phyloP scores from a whole-genome alignment of 2,113 vertebrate genomes.

The Terrapene triunguis region DNA sequence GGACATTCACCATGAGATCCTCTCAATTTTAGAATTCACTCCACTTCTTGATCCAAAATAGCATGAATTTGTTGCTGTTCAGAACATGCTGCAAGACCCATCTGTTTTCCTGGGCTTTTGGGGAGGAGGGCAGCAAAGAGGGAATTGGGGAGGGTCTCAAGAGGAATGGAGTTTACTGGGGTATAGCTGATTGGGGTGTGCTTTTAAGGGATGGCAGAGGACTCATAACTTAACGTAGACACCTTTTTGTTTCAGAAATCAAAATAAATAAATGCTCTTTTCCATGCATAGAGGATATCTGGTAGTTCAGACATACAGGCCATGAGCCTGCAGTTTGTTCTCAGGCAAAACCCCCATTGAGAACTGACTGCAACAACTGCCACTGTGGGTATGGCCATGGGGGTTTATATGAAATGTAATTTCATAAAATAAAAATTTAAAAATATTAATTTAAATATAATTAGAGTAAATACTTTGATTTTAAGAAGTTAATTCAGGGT shows the following conservation, averaged over 20 bases:
- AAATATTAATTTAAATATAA: slow-evolving; percentile 29
- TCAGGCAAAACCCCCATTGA: background rate
- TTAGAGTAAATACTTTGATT: slow-evolving; percentile 62
- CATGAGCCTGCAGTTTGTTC: background rate
- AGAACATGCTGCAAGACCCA: background rate
- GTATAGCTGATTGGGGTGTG: background rate
- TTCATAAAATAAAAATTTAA: slow-evolving; percentile 34
- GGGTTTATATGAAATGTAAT: background rate
- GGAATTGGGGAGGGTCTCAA: background rate
- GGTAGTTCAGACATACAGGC: background rate
- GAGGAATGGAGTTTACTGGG: background rate
- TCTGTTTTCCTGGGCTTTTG: background rate
- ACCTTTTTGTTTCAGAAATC: background rate
- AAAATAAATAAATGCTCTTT: background rate
- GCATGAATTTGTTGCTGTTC: background rate
- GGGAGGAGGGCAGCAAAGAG: background rate
- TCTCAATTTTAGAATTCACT: slow-evolving; percentile 23
- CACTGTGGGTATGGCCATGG: background rate
- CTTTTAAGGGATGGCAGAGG: background rate
- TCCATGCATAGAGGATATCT: background rate
- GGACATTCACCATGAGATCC: background rate
- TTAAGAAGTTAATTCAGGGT: slow-evolving; percentile 67
- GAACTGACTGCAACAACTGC: background rate
- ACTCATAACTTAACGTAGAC: background rate
- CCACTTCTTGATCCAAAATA: background rate